Conservation (phyloP, 2,888 invertebrate genomes). For the Temnothorax rugatulus region DNA sequence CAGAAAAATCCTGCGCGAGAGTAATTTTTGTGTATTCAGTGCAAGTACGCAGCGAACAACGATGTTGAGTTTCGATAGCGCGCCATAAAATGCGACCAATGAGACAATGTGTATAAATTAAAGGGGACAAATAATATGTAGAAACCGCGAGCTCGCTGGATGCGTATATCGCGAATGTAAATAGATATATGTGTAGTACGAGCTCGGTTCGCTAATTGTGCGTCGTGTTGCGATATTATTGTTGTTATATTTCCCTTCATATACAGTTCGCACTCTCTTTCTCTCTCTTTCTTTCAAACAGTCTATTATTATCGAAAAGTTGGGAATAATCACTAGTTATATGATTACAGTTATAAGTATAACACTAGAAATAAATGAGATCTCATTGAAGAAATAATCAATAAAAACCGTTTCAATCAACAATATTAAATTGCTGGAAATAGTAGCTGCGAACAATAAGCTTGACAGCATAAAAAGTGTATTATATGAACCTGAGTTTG, state of each 20-base stretch:
- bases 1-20: background rate
- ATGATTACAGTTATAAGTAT: background rate
- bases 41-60: background rate
- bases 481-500: background rate
- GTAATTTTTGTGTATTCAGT: conserved; percentile 11
- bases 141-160: background rate
- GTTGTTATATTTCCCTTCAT: background rate
- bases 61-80: conserved; percentile 25
- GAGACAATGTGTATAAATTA: conserved; percentile 35
- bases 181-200: background rate
- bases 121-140: conserved; percentile 15
- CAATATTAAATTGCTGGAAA: background rate
- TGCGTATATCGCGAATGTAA: background rate
- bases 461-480: background rate
- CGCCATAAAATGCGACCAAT: conserved; percentile 6
- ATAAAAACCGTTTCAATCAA: background rate
- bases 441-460: background rate
- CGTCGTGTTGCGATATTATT: conserved; percentile 28
- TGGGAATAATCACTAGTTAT: background rate
- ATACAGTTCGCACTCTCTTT: background rate
- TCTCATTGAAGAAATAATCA: background rate
- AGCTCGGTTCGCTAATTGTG: conserved; percentile 35
- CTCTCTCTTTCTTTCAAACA: background rate
- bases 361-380: background rate
- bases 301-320: background rate